Conservation (phyloP, 2,113 vertebrate species). For the Montifringilla adamsi region DNA sequence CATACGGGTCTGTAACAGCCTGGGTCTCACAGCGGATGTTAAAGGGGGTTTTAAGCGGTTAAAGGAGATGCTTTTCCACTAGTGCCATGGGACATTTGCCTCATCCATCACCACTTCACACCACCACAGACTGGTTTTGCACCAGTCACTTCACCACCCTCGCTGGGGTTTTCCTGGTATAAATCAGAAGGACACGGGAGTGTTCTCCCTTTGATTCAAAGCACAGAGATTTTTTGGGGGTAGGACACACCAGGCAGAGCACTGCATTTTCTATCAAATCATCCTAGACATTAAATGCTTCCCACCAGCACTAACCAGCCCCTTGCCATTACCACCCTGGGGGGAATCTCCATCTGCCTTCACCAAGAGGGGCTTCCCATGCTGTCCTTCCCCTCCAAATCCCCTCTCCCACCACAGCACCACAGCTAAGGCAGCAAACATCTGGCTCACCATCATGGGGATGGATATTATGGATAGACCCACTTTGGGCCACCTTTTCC, state of each 20-base stretch:
- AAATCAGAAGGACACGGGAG: neutral
- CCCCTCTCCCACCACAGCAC: neutral
- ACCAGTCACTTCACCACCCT: neutral
- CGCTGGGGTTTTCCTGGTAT: neutral
- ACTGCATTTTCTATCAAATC: neutral
- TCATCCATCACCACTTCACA: neutral
- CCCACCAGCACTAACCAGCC: neutral
- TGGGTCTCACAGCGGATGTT: neutral
- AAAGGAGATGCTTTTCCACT: neutral
- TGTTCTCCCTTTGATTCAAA: neutral
- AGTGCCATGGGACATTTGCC: rapidly evolving
- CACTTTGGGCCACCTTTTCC: neutral
- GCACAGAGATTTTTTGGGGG: neutral
- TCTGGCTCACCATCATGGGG: neutral
- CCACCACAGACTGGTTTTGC: neutral
- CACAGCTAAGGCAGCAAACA: neutral
- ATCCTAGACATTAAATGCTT: neutral
- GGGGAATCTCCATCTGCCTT: rapidly evolving
- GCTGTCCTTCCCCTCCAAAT: neutral
- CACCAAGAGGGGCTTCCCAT: neutral
- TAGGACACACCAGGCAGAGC: neutral
- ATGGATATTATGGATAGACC: neutral
- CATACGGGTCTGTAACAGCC: rapidly evolving
- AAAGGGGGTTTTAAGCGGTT: neutral
- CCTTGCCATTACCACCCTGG: rapidly evolving